Evolutionary conservation across 2,113 vertebrate species (phyloP), one percentile per base, ranked within the genome.

Genomic region (Euleptes europaea): DNA sequence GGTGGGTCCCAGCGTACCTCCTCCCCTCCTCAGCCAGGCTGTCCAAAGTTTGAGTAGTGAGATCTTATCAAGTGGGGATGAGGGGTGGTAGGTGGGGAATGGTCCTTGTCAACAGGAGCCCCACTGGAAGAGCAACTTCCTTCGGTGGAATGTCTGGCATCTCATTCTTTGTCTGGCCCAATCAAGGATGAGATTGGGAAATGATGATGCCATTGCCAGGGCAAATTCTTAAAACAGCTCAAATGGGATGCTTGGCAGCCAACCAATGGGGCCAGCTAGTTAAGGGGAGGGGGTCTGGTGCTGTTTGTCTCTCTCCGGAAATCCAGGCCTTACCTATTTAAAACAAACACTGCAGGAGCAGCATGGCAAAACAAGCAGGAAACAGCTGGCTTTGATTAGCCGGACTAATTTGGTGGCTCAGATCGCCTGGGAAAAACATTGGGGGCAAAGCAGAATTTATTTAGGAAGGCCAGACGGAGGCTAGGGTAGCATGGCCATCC

Each of bases 281-380:
- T 73, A 26, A 4, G 8, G 38, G 42, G 71, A 10, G 23, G 63
- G 3, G 0, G 31, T 21, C n/a, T 0, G 0, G 73, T 0, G 0
- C 84, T 35, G 78, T 71, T 91, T 89, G 85, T 67, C 86, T 79
- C 1, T 0, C 78, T 83, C 33, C 1, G 7, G 89, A 88, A 79
- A 88, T 83, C 87, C 1, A 0, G 83, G 76, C 54, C 19, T 23
- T 88, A 83, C 86, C 85, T 85, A 88, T 67, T 87, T 15, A 91
- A 89, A 77, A 88, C 60, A 84, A 80, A 88, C 2, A 0, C 0
- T 10, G 35, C 0, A 0, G 81, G 65, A 80, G 74, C 74, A 47
- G 77, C 2, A 0, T 44, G 83, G 77, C 0, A 0, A 72, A 75
- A 77, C 0, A 35, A 78, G 81, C 72, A 89, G 85, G 89, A 90